A percentile compares a stretch with the other conserved stretches of the same genome.
phyloP scores from a whole-genome alignment of 2,797 vertebrate species.

The Mormyrops attenuatus region DNA sequence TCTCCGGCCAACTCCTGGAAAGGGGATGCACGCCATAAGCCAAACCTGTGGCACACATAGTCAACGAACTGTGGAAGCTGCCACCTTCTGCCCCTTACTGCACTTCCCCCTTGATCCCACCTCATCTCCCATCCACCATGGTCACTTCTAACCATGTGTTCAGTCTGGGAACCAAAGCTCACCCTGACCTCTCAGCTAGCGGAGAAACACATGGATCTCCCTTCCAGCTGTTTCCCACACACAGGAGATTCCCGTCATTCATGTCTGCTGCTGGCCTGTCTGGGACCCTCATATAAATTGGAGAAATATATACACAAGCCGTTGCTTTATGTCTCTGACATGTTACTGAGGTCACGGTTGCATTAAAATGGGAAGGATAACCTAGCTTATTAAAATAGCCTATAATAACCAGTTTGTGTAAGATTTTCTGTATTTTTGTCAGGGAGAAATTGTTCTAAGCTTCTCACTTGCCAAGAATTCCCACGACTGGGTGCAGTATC shows the following conservation, averaged over 20 bases:
- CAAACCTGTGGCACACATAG: background rate
- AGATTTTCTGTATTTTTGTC: constrained; percentile 26
- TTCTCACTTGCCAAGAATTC: background rate
- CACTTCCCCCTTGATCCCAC: background rate
- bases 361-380: background rate
- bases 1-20: constrained; percentile 11
- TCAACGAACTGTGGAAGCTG: background rate
- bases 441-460: background rate
- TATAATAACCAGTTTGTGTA: constrained; percentile 30
- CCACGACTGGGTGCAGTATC: background rate
- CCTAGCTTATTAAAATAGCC: constrained; percentile 20
- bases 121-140: constrained; percentile 26
- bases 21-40: background rate
- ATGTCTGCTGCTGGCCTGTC: background rate
- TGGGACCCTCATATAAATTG: background rate
- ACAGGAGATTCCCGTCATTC: constrained; percentile 28
- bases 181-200: constrained; percentile 37
- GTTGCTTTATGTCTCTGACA: background rate
- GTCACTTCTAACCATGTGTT: constrained; percentile 19
- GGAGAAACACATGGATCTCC: constrained; percentile 15
- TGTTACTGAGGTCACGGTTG: background rate
- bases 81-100: constrained; percentile 17
- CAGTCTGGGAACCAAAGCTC: constrained; percentile 41
- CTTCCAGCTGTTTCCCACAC: constrained; percentile 32
- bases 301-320: background rate